Percentiles rank a stretch among this genome's conserved stretches.
These are phyloP conservation scores for Caenorhabditis uteleia DNA, from an alignment of 2,888 invertebrate species.

Conservation along the genomic window DNA sequence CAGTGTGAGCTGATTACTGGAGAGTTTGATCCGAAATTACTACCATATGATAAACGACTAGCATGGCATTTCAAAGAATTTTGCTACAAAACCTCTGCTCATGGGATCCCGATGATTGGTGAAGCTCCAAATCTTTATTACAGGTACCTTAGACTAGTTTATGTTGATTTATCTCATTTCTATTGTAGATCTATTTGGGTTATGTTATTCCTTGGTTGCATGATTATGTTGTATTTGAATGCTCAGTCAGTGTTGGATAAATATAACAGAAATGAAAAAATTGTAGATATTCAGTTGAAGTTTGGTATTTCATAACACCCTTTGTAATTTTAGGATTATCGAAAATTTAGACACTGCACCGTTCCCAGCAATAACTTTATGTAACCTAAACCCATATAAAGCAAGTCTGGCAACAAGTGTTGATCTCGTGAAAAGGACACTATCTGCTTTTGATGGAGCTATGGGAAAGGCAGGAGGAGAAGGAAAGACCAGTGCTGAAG, in stretches of 20 bases:
- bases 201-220: conserved; percentile 58
- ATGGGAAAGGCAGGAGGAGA: conserved; percentile 59
- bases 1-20: conserved; percentile 65
- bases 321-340: not conserved
- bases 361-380: conserved; percentile 67
- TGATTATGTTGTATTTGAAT: conserved; percentile 64
- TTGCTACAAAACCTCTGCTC: conserved; percentile 67
- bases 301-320: conserved; percentile 46
- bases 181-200: conserved; percentile 61
- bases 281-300: conserved; percentile 67
- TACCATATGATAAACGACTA: conserved; percentile 60
- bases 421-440: conserved; percentile 60
- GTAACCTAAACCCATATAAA: conserved; percentile 68
- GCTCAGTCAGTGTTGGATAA: conserved; percentile 61
- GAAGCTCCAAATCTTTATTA: conserved; percentile 64
- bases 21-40: conserved; percentile 60
- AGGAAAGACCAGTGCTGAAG: conserved; percentile 20
- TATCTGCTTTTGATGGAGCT: conserved; percentile 62
- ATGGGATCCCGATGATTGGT: conserved; percentile 67
- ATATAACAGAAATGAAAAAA: conserved; percentile 67
- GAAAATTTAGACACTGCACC: conserved; percentile 57
- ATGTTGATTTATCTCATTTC: not conserved
- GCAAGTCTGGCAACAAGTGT: conserved; percentile 60
- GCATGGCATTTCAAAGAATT: conserved; percentile 65
- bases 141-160: no score